These are phyloP conservation scores for Macquaria ambigua DNA, from an alignment of 2,113 vertebrate genomes.

Conservation along the genomic window DNA sequence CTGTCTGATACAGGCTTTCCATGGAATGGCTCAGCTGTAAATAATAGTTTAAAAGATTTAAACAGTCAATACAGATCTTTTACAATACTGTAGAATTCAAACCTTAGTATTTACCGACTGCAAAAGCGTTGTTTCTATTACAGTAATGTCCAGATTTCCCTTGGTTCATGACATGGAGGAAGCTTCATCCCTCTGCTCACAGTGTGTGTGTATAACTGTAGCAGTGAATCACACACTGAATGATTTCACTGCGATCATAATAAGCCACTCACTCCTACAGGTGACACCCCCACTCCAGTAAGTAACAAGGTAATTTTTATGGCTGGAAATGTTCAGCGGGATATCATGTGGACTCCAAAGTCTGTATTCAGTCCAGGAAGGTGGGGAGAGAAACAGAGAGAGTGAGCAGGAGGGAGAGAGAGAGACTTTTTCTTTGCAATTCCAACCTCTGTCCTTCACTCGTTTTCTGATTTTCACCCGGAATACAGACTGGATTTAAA, in stretches of 20 bases:
- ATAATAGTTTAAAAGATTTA: neutral
- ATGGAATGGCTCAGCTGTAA: neutral
- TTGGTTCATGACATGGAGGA: neutral
- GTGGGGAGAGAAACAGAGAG: neutral
- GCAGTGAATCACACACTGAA: conserved; percentile 41
- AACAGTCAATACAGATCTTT: neutral
- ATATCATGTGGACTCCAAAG: conserved; percentile 36
- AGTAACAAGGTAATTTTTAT: neutral
- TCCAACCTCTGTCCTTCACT: conserved; percentile 25
- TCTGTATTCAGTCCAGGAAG: neutral
- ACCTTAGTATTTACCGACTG: neutral
- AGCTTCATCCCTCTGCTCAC: conserved; percentile 5
- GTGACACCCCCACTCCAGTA: neutral
- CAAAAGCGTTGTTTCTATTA: neutral
- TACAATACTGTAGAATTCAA: neutral
- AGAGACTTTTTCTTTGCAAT: conserved; percentile 12
- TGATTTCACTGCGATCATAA: conserved; percentile 13
- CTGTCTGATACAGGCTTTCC: neutral
- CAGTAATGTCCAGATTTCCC: neutral
- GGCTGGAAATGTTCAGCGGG: neutral
- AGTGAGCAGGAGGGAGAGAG: neutral
- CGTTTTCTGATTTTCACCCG: conserved; percentile 14
- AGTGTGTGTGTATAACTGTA: neutral
- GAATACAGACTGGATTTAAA: conserved; percentile 38
- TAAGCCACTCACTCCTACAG: neutral